Evolutionary conservation across 37 sponge, comb jelly and placozoan species (phyloP), one percentile per base, ranked within the genome.

Genomic region (Ephydatia muelleri): DNA sequence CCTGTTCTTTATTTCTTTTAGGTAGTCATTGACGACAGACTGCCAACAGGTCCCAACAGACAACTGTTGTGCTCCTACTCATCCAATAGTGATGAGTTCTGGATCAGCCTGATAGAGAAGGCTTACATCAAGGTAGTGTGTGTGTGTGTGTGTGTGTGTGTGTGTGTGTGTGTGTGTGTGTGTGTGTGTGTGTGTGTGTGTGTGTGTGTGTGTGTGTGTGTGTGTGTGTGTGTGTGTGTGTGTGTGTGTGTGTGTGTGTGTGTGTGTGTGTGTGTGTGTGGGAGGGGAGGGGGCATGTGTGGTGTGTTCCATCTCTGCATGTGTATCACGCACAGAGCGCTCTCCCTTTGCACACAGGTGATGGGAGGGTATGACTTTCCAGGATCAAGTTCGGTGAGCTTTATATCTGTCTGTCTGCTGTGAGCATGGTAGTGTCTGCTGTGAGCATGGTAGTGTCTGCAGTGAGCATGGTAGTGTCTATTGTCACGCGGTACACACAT

Each of bases 331-430:
- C 35, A 25, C 32, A 67, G 14, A 26, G 34, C 65, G 23, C 64
- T 33, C 28, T 68, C 30, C 57, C 2, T 39, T 39, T n/a, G n/a
- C n/a, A 23, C 65, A 27, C 86, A 97, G 98, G 98, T 97, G 48
- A 98, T 98, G 99, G 99, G 99, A 14, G 99, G 99, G 11, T 98
- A 98, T 65, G 99, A 98, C 86, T 98, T 98, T 78, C 99, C 99
- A 27, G 99, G 99, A 73, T 96, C 97, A 47, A 92, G 89, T 82
- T 96, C 97, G 26, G 96, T 96, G 68, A 90, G 94, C 86, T 69
- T 0, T 70, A 27, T 27, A 39, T 35, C 8, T 43, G 49, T 35
- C 3, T 77, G 49, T 14, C 6, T 43, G 43, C 6, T 43, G 43
- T 43, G 43, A 9, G 43, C 6, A 6, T 43, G 43, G 3, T 3